Evolutionary conservation across 2,888 invertebrate genomes (phyloP), one percentile per base, ranked within the genome.

Genomic region (Diloba caeruleocephala): DNA sequence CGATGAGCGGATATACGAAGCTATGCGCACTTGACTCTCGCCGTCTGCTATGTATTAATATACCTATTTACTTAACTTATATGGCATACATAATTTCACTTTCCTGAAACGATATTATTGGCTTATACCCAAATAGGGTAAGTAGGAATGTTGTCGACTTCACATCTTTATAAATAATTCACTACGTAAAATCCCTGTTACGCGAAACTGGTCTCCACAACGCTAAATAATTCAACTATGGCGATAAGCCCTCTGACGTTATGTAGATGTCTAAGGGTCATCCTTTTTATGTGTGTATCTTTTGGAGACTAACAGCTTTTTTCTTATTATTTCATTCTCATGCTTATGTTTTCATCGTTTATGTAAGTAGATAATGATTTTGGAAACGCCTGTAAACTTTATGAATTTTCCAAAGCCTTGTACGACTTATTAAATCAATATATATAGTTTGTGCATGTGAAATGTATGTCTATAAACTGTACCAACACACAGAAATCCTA

Each of bases 171-270:
- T 68, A 50, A 65, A 68, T 57, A 42, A 67, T 63, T 63, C 56
- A 52, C 32, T 31, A 33, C 29, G 33, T 56, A 57, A 71, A 70
- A 71, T 63, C 53, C 49, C 48, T 52, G 54, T 42, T 45, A 45
- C 44, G 50, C 19, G 32, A 58, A 60, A 61, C 49, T 57, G 54
- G 57, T 48, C 46, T 50, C 23, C 38, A 34, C 48, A 9, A 33
- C 38, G 19, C 49, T 69, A 44, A 70, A 70, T 70, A 56, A 70
- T 67, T 70, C 63, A 70, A 36, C 23, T 17, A 42, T 45, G n/a
- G 41, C 53, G 42, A 67, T 70, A 59, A 56, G 53, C 49, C 21
- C 44, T 43, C 52, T 38, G 50, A 36, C 14, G 63, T 54, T 56
- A 54, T 54, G 54, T 43, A 59, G 49, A 55, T 52, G 25, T 48